A percentile compares a stretch with the other conserved stretches of the same genome.
phyloP scores from a whole-genome alignment of 2,888 invertebrate species.

The Zaprionus lineosus region DNA sequence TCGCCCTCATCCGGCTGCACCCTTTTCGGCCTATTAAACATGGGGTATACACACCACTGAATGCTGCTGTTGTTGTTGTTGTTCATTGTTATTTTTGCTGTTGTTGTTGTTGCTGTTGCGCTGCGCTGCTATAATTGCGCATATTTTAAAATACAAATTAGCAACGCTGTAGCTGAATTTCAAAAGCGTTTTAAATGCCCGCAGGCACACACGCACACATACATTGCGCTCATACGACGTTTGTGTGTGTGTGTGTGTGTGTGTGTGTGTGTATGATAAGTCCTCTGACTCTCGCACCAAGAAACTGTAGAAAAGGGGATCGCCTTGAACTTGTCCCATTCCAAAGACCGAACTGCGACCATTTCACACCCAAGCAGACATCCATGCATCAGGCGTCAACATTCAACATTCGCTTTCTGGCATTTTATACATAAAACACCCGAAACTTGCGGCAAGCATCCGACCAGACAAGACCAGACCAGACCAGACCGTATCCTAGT shows the following conservation, averaged over 20 bases:
- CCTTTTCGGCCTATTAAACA: slow-evolving; percentile 69
- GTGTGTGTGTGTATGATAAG: slow-evolving; percentile 58
- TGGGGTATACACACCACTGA: slow-evolving; percentile 69
- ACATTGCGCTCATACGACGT: slow-evolving; percentile 12
- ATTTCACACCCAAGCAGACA: slow-evolving; percentile 19
- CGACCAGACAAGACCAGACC: slow-evolving; percentile 23
- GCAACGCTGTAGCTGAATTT: slow-evolving; percentile 78
- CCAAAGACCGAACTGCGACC: slow-evolving; percentile 1
- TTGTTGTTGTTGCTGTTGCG: slow-evolving; percentile 11
- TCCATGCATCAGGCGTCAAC: slow-evolving; percentile 58
- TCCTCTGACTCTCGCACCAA: slow-evolving; percentile 63
- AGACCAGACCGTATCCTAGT: slow-evolving; percentile 21
- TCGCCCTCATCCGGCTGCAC: slow-evolving; percentile 65
- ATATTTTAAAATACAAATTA: slow-evolving; percentile 79
- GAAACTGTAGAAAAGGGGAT: slow-evolving; percentile 41
- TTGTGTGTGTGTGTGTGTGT: too few relatives aligned
- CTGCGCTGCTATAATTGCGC: slow-evolving; percentile 69
- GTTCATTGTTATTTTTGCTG: slow-evolving; percentile 49
- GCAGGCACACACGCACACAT: slow-evolving; percentile 36
- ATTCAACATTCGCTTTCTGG: slow-evolving; percentile 63
- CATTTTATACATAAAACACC: slow-evolving; percentile 68
- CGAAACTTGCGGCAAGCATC: slow-evolving; percentile 32
- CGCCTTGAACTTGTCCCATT: slow-evolving; percentile 50
- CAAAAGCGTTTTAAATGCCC: slow-evolving; percentile 72
- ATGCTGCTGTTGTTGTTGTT: slow-evolving; percentile 15